Percentiles rank a stretch among this genome's conserved stretches.
Evolutionary conservation across 2,797 vertebrate species (phyloP).

Genomic region (Spondyliosoma cantharus): DNA sequence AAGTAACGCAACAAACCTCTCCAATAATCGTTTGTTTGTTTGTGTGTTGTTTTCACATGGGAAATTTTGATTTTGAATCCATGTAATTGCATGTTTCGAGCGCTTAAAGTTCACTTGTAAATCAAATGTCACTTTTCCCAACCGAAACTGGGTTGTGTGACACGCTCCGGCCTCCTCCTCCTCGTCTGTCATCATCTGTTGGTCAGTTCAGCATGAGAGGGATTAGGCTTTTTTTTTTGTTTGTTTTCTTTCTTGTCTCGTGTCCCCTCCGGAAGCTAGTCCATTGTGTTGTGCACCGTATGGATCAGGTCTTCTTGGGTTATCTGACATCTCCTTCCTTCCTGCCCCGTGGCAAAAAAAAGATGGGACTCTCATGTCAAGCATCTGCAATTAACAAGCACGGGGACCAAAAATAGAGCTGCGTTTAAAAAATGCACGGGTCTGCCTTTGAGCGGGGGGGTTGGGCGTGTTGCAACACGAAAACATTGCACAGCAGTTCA

Average conservation of each 20-base stretch:
- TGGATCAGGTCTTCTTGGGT: constrained; percentile 31
- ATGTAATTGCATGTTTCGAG: background rate
- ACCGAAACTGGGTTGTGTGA: background rate
- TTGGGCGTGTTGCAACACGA: constrained; percentile 1
- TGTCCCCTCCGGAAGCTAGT: constrained; percentile 1
- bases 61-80: background rate
- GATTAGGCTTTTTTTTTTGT: constrained; percentile 1
- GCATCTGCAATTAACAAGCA: constrained; percentile 15
- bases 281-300: constrained; percentile 27
- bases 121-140: background rate
- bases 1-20: constrained; percentile 59
- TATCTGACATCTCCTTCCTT: constrained; percentile 29
- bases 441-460: background rate
- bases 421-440: background rate
- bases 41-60: background rate
- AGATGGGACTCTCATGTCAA: constrained; percentile 22
- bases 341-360: constrained; percentile 34
- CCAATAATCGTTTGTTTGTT: background rate
- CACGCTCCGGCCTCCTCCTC: background rate
- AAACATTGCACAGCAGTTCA: background rate
- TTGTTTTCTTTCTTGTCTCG: background rate
- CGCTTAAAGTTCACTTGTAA: background rate
- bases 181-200: constrained; percentile 1
- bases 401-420: constrained; percentile 2
- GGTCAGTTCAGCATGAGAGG: background rate